Evolutionary conservation across 2,888 invertebrate species (phyloP), one percentile per base, ranked within the genome.

Genomic region (Tinea semifulvella): DNA sequence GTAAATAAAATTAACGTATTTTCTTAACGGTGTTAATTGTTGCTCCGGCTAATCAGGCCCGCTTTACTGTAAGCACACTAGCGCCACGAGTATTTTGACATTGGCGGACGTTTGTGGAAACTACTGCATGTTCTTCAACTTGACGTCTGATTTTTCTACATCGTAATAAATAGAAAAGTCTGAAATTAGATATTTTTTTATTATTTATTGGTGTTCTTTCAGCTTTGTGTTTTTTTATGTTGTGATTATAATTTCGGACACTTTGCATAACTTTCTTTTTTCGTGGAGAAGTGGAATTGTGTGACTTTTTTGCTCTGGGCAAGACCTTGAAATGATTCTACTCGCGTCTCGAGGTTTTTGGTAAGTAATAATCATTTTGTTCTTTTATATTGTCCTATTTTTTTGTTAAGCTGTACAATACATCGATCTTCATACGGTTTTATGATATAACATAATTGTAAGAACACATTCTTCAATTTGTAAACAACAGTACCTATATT

Each of bases 301-400:
- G 14, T 14, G 11, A 31, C 6, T 31, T 31, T 31, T 31, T 31
- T n/a, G 13, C 11, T 31, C 31, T 31, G 31, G 13, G 31, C 40
- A 22, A 40, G 40, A 40, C 40, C 40, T 40, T 40, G 40, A 40
- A 40, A 40, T 40, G 22, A 22, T 11, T 14, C 40, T 22, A 40
- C 22, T 40, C 40, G 40, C 40, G 40, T 40, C 40, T 40, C 22
- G 40, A 40, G 40, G 22, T 40, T 40, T 36, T 40, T 40, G 40
- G 40, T 40, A 40, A 40, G 40, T 40, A 40, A 20, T 40, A 17
- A 40, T 4, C 6, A 19, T 38, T 38, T 38, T 38, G 19, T 38
- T 38, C n/a, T 19, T 38, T 14, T 38, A 38, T 4, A 2, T 2
- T 17, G 8, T 3, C 16, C 5, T 19, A 7, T 38, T 14, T 38